Base-by-base conservation (phyloP, 2,113 vertebrate genomes). In the Ceyx cyanopectus region DNA sequence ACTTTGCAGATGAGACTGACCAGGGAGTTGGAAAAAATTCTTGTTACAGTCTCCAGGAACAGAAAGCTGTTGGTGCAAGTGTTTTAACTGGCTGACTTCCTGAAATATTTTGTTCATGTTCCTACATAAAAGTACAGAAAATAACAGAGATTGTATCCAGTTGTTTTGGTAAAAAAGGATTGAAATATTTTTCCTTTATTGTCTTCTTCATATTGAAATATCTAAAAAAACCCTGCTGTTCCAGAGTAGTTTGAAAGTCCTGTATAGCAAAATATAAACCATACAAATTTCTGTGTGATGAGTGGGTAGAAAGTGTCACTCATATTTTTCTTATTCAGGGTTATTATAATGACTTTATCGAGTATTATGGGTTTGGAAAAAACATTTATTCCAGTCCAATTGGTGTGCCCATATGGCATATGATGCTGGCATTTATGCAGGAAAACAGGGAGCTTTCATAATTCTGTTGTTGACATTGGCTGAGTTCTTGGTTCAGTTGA, bases 341-440 rank as follows among this genome's bases (percentile, higher is more conserved):
- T 4, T 53, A 67, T 83, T 83, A 46, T 21, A 7, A 14, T 58
- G 2, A 34, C 17, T 90, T 63, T 50, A 48, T 65, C 1, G 1
- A 76, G 5, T 61, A 15, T 62, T 70, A 32, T 82, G 16, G 67
- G 93, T 89, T 73, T 37, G 18, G 57, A 32, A 66, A 85, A 69
- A 81, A 32, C 48, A 50, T 22, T 12, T 66, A 65, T 73, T 76
- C 32, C 15, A 54, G 34, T 81, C 45, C 94, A 88, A 78, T 30
- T 75, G 19, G 3, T 60, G 26, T 76, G 53, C 7, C 58, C 63
- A 32, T 61, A 84, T 88, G 75, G 53, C 56, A 45, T 56, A 34
- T 86, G 81, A 30, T 68, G 54, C 66, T 93, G 73, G 20, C 29
- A 51, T 85, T 95, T 87, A 46, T 89, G 62, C 51, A 90, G 56